phyloP scores from a whole-genome alignment of 92 coral and sea anemone genomes.

The Pocillopora meandrina region DNA sequence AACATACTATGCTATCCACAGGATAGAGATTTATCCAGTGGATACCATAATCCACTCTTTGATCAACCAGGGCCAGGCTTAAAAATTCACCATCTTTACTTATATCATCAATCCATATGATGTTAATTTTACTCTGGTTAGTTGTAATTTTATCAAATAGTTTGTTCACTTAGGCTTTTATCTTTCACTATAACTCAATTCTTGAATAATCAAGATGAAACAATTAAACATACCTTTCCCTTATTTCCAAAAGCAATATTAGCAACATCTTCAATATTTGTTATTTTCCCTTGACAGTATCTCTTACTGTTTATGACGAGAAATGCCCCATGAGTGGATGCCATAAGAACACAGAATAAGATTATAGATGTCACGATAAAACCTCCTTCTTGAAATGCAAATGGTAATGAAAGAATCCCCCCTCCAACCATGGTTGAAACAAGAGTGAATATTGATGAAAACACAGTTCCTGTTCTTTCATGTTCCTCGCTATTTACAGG shows the following conservation, averaged over 20 bases:
- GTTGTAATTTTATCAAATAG: too few relatives aligned
- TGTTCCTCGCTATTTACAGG: conserved; percentile 39
- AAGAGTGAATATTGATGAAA: conserved; percentile 84
- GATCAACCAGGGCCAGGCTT: too few relatives aligned
- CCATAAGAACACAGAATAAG: conserved; percentile 69
- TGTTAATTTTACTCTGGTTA: too few relatives aligned
- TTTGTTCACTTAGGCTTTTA: too few relatives aligned
- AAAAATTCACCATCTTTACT: too few relatives aligned
- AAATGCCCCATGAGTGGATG: conserved; percentile 91
- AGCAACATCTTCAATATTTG: conserved; percentile 89
- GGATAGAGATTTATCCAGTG: too few relatives aligned
- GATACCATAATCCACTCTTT: too few relatives aligned
- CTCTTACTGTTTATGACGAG: conserved; percentile 84
- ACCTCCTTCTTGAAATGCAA: conserved; percentile 93
- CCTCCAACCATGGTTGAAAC: conserved; percentile 95
- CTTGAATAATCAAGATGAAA: too few relatives aligned
- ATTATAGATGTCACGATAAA: conserved; percentile 72
- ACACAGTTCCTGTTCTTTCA: conserved; percentile 81
- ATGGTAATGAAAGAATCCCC: conserved; percentile 79
- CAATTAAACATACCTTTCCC: conserved; percentile 65
- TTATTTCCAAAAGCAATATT: conserved; percentile 84
- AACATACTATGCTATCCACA: too few relatives aligned
- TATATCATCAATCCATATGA: too few relatives aligned
- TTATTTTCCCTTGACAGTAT: conserved; percentile 88
- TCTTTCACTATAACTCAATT: too few relatives aligned